phyloP scores from a whole-genome alignment of 1,140 invertebrate species.

The Lasaia peninsularis region DNA sequence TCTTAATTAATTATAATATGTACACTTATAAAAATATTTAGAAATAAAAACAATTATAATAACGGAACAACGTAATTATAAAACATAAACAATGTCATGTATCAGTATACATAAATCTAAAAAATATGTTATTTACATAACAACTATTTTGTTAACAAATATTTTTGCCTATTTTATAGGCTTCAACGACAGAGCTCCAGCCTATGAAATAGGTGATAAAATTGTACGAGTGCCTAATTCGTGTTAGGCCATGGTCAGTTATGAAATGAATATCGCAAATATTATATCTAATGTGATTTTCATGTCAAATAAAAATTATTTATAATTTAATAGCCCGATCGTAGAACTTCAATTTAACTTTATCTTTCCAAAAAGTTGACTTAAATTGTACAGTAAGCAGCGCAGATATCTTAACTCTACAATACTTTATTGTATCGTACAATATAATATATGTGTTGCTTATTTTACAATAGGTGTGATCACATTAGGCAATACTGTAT shows the following conservation, averaged over 20 bases:
- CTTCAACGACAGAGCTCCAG: background rate
- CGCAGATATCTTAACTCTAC: too few species aligned
- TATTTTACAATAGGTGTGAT: too few species aligned
- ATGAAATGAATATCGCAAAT: background rate
- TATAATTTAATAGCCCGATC: background rate
- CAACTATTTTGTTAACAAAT: slow-evolving; percentile 49
- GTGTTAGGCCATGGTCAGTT: background rate
- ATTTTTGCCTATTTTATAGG: slow-evolving; percentile 25
- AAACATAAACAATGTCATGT: slow-evolving; percentile 67
- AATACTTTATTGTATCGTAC: too few species aligned
- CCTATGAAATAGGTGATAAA: background rate
- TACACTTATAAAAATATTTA: slow-evolving; percentile 62
- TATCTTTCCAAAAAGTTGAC: too few species aligned
- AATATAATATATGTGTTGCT: too few species aligned
- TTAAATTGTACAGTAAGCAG: too few species aligned
- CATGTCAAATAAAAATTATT: background rate
- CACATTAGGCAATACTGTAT: too few species aligned
- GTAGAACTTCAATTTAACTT: too few species aligned
- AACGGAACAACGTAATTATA: slow-evolving; percentile 66
- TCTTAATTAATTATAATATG: slow-evolving; percentile 48
- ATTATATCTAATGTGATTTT: background rate
- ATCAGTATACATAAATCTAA: slow-evolving; percentile 50
- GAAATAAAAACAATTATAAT: slow-evolving; percentile 70
- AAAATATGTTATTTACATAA: slow-evolving; percentile 58
- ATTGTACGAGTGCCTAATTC: background rate